phyloP scores from a whole-genome alignment of 1,140 invertebrate genomes.

The Leptoteleia sp. region DNA sequence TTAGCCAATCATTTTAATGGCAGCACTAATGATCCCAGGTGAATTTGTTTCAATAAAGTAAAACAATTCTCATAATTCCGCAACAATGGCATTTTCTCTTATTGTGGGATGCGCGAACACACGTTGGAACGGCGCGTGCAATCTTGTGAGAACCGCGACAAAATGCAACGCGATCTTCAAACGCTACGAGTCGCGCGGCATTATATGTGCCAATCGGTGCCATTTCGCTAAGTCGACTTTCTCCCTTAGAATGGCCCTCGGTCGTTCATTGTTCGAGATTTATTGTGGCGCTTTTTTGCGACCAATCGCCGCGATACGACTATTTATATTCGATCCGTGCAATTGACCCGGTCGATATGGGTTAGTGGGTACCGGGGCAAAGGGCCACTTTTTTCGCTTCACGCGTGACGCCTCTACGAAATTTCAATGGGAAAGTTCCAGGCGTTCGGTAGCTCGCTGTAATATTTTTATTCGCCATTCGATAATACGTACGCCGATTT shows the following conservation, averaged over 20 bases:
- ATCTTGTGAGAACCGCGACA: slow-evolving; percentile 37
- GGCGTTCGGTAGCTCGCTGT: background rate
- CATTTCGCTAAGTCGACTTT: slow-evolving; percentile 48
- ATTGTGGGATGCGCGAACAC: slow-evolving; percentile 22
- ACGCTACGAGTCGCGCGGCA: no score
- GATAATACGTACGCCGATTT: no score
- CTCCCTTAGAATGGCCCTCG: slow-evolving; percentile 28
- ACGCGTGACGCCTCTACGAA: background rate
- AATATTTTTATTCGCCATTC: background rate
- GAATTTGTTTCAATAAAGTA: slow-evolving; percentile 44
- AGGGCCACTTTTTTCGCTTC: slow-evolving; percentile 13
- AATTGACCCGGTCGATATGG: slow-evolving; percentile 21
- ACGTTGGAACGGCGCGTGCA: slow-evolving; percentile 29
- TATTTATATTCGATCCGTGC: slow-evolving; percentile 18
- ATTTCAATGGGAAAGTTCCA: slow-evolving; percentile 9
- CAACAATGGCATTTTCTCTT: slow-evolving; percentile 46
- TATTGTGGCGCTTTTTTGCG: slow-evolving; percentile 13
- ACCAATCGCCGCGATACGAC: slow-evolving; percentile 1
- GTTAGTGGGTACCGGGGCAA: slow-evolving; percentile 24
- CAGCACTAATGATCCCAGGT: background rate
- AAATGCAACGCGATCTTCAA: slow-evolving; percentile 27
- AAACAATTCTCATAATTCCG: slow-evolving; percentile 23
- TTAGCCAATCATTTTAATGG: slow-evolving; percentile 1
- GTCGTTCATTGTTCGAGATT: slow-evolving; percentile 34
- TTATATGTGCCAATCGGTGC: slow-evolving; percentile 40